These are phyloP conservation scores for Stomorhina lunata DNA, from an alignment of 2,888 invertebrate genomes.

Conservation along the genomic window DNA sequence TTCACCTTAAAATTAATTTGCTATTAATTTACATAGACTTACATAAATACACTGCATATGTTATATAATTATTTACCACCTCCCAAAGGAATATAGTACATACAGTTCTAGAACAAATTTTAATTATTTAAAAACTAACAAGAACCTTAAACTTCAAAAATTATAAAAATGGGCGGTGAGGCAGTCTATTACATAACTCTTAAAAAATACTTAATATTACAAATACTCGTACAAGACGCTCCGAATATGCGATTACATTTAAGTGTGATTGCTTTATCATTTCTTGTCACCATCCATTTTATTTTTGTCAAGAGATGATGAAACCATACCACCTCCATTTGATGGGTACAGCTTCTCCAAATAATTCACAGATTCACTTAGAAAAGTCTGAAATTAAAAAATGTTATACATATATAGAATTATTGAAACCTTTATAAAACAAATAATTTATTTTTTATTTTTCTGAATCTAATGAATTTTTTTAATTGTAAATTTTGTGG, in stretches of 20 bases:
- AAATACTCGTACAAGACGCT: slow-evolving; percentile 61
- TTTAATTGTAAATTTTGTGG: no score
- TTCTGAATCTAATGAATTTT: no score
- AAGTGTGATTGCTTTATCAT: slow-evolving; percentile 80
- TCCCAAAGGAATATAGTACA: no score
- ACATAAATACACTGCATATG: not conserved
- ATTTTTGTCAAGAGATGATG: slow-evolving; percentile 89
- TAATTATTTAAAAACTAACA: no score
- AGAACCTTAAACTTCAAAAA: no score
- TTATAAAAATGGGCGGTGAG: no score
- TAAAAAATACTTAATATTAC: slow-evolving; percentile 39
- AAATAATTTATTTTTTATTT: no score
- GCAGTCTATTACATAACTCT: no score
- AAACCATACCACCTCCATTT: slow-evolving; percentile 89
- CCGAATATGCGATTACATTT: slow-evolving; percentile 67
- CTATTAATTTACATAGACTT: not conserved
- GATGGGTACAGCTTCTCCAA: slow-evolving; percentile 96
- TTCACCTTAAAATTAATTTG: not conserved
- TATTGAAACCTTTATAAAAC: no score
- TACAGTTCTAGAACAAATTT: no score
- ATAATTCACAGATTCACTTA: slow-evolving; percentile 97
- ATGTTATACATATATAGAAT: no score
- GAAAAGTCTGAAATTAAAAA: slow-evolving; percentile 87
- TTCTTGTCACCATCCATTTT: slow-evolving; percentile 93
- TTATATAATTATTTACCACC: no score